Evolutionary conservation across 2,113 vertebrate genomes (phyloP).

Genomic region (zebrafish (Danio rerio)): DNA sequence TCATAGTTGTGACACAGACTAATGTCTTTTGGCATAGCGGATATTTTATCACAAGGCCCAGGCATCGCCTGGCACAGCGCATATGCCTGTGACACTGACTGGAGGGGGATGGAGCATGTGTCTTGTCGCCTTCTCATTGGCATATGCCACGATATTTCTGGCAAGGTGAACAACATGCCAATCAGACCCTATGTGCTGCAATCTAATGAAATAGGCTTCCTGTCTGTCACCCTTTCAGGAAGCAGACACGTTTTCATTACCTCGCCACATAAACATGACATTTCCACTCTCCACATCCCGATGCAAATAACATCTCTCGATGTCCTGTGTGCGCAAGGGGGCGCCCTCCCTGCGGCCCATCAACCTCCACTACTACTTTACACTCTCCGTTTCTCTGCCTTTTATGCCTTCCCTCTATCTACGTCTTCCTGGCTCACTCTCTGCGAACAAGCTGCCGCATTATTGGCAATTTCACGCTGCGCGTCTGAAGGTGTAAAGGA

Average conservation of each 20-base stretch:
- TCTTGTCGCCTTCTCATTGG: conserved; percentile 44
- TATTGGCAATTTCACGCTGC: conserved; percentile 55
- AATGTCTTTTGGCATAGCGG: conserved; percentile 48
- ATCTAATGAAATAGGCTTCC: conserved; percentile 69
- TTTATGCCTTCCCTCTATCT: conserved; percentile 27
- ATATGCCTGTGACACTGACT: conserved; percentile 27
- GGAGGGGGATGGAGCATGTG: conserved; percentile 7
- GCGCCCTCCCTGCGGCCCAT: conserved; percentile 14
- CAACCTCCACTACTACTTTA: conserved; percentile 8
- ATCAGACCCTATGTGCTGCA: conserved; percentile 61
- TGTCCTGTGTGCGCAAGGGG: not conserved
- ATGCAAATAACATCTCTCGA: conserved; percentile 44
- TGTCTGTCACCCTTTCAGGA: conserved; percentile 62
- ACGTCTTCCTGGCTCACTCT: not conserved
- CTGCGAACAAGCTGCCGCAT: conserved; percentile 37
- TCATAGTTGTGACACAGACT: conserved; percentile 41
- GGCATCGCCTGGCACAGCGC: conserved; percentile 33
- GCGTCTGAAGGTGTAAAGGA: conserved; percentile 51
- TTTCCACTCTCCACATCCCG: conserved; percentile 60
- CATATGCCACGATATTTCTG: conserved; percentile 55
- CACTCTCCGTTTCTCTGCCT: conserved; percentile 13
- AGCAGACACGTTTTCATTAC: conserved; percentile 66
- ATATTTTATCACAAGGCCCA: conserved; percentile 54
- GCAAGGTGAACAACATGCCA: conserved; percentile 57
- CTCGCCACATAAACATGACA: conserved; percentile 61